These are phyloP conservation scores for Cotesia glomerata DNA, from an alignment of 1,140 invertebrate species.

Conservation along the genomic window DNA sequence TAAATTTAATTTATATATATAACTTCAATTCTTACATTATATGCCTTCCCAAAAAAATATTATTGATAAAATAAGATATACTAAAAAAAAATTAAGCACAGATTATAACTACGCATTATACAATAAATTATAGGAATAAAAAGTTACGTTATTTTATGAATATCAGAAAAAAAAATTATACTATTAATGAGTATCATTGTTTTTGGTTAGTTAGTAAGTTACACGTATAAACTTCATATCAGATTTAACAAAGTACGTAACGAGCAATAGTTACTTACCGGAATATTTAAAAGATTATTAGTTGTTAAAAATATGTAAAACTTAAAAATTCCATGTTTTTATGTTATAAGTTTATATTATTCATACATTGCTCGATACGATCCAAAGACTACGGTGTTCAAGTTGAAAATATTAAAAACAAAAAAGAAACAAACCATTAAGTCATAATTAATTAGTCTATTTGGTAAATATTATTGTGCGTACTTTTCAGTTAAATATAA, in stretches of 20 bases:
- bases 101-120: slow-evolving; percentile 25
- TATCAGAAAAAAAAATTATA: not conserved
- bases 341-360: not conserved
- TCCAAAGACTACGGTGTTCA: slow-evolving; percentile 19
- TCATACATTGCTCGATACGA: slow-evolving; percentile 1
- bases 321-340: not conserved
- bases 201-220: not conserved
- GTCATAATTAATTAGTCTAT: not conserved
- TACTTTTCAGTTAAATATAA: not conserved
- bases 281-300: not conserved
- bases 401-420: not conserved
- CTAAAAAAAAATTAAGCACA: slow-evolving; percentile 24
- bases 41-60: slow-evolving; percentile 31
- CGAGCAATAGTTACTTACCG: slow-evolving; percentile 1
- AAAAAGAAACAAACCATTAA: not conserved
- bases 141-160: not conserved
- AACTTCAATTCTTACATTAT: slow-evolving; percentile 11
- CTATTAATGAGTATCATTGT: not conserved
- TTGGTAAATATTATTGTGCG: not conserved
- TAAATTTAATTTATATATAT: slow-evolving; percentile 1
- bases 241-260: slow-evolving; percentile 13
- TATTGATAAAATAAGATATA: slow-evolving; percentile 7
- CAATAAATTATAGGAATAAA: not conserved
- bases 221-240: slow-evolving; percentile 2
- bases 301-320: not conserved